Percentiles rank a stretch among this genome's conserved stretches.
Evolutionary conservation across 2,888 invertebrate species (phyloP).

Genomic region (Unio pictorum): DNA sequence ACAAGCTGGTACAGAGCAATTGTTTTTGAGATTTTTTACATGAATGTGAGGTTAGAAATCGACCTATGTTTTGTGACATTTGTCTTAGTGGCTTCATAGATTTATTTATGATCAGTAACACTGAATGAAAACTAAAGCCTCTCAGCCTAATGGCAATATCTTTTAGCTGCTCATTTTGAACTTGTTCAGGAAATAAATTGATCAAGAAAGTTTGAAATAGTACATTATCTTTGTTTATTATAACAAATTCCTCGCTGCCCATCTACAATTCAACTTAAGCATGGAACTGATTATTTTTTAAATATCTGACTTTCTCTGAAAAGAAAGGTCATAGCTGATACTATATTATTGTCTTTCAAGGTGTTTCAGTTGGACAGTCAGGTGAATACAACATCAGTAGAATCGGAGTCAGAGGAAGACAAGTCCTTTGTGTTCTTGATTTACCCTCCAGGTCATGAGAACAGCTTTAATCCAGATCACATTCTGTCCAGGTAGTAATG

Average conservation of each 20-base stretch:
- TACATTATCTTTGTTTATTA: background rate
- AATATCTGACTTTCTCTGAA: background rate
- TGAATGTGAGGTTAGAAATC: no score
- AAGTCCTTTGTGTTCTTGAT: slow-evolving; percentile 90
- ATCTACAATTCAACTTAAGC: no score
- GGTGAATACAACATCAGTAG: slow-evolving; percentile 42
- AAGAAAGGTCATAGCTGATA: background rate
- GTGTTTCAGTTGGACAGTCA: slow-evolving; percentile 79
- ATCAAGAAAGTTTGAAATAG: background rate
- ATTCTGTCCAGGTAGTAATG: slow-evolving; percentile 59
- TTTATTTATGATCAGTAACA: no score
- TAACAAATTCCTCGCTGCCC: no score
- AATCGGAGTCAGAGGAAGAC: slow-evolving; percentile 77
- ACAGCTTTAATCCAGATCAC: slow-evolving; percentile 65
- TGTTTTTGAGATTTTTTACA: no score
- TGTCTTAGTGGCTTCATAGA: no score
- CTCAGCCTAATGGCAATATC: no score
- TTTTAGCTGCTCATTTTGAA: no score
- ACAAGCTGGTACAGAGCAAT: no score
- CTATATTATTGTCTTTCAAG: slow-evolving; percentile 63
- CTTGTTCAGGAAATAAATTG: background rate
- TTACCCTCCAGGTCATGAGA: slow-evolving; percentile 77
- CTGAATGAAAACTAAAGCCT: no score
- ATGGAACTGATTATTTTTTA: no score
- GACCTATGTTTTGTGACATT: no score